phyloP scores from a whole-genome alignment of 2,797 vertebrate species.

The Etheostoma nigrum region DNA sequence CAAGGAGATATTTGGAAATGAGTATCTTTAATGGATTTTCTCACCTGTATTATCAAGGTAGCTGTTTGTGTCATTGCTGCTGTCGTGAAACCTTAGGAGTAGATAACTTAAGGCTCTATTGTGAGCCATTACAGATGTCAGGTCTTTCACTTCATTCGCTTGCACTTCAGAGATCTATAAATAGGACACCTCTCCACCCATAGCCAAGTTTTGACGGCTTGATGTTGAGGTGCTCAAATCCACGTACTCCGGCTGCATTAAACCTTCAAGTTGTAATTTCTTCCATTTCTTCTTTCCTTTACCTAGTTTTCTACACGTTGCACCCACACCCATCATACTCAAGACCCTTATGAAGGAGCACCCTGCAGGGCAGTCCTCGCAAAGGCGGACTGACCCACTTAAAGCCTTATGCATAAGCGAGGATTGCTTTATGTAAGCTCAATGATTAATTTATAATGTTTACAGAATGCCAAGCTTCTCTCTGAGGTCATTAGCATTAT shows the following conservation, averaged over 20 bases:
- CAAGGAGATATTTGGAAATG: background rate
- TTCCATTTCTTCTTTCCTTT: conserved; percentile 4
- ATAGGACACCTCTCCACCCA: conserved; percentile 25
- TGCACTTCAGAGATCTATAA: conserved; percentile 27
- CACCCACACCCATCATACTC: conserved; percentile 2
- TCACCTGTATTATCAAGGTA: background rate
- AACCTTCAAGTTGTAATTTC: background rate
- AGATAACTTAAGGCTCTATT: conserved; percentile 27
- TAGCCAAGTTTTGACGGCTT: conserved; percentile 20
- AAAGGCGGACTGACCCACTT: conserved; percentile 68
- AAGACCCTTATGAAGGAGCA: conserved; percentile 11
- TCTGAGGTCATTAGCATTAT: conserved; percentile 62
- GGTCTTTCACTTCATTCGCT: conserved; percentile 30
- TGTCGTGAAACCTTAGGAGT: background rate
- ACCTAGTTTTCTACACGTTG: background rate
- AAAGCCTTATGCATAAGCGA: conserved; percentile 62
- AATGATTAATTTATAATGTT: conserved; percentile 76
- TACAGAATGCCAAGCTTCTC: conserved; percentile 50
- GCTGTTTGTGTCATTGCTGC: background rate
- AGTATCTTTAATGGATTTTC: background rate
- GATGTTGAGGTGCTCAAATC: conserved; percentile 30
- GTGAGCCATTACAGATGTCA: conserved; percentile 32
- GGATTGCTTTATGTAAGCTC: conserved; percentile 56
- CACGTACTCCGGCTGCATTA: background rate
- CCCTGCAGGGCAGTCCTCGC: conserved; percentile 29